phyloP scores from a whole-genome alignment of 2,113 vertebrate genomes.

The Pachypanchax playfairii region DNA sequence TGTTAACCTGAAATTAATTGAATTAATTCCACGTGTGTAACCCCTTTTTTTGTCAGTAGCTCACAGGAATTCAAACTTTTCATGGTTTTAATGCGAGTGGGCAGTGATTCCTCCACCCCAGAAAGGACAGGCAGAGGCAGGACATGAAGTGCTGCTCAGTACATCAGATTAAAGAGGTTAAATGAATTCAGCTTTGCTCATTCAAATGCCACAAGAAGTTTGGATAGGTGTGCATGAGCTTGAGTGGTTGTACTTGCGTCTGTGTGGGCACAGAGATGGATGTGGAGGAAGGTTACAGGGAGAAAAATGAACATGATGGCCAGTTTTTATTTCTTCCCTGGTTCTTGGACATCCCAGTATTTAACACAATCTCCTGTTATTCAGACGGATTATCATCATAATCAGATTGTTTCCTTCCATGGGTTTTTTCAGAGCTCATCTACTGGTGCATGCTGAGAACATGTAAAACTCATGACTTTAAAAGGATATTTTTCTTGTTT shows the following conservation, averaged over 20 bases:
- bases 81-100: conserved; percentile 35
- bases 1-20: conserved; percentile 4
- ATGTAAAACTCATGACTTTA: conserved; percentile 4
- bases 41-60: conserved; percentile 38
- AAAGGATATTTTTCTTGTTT: no score
- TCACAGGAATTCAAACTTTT: conserved; percentile 36
- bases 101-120: conserved; percentile 46
- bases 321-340: conserved; percentile 6
- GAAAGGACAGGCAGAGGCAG: conserved; percentile 36
- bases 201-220: conserved; percentile 39
- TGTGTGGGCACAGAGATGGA: conserved; percentile 8
- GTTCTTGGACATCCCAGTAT: background rate
- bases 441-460: background rate
- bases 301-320: conserved; percentile 16
- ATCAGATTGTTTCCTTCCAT: conserved; percentile 45
- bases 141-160: conserved; percentile 38
- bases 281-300: conserved; percentile 18
- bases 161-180: conserved; percentile 37
- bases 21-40: conserved; percentile 22
- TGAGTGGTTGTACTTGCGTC: conserved; percentile 11
- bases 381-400: conserved; percentile 16
- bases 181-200: conserved; percentile 55
- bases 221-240: background rate
- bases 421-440: conserved; percentile 5
- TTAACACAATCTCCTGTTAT: conserved; percentile 8